Evolutionary conservation across 2,888 invertebrate genomes (phyloP), one percentile per base, ranked within the genome.

Genomic region (Drosophila longiperda): DNA sequence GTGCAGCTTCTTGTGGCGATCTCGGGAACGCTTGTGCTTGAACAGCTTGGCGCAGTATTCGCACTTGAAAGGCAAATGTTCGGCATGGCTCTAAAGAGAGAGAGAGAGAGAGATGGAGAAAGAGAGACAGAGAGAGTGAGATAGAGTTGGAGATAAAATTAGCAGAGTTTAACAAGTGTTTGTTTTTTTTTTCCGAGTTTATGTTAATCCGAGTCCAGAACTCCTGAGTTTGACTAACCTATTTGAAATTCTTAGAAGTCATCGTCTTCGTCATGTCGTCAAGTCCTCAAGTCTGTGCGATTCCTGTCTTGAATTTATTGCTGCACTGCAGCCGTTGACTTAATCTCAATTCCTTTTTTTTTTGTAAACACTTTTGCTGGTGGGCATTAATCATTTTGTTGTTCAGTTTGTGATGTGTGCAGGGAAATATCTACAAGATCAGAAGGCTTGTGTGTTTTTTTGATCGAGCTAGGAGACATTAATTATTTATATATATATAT

Each of bases 11-110:
- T 98, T 96, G 94, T 99, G 99, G 29, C 99, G 95, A 93, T 99
- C 98, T 64, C 98, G 95, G 77, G 98, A 98, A 38, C 98, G 95
- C 93, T 98, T 98, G 94, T 98, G 98, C 93, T 98, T 98, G 94
- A 99, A 99, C 80, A 97, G 94, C 75, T 98, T 95, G 70, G 97
- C 96, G 93, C 99, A 99, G 94, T 97, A 97, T 86, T 96, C 96
- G 93, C 99, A 99, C 80, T 96, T 96, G 93, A 97, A 98, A 73
- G 98, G 98, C 95, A 98, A 96, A 93, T 97, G 97, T 91, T 98
- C 98, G 66, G 96, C 96, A 93, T 98, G 98, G 69, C 97, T 97
- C 87, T 87, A 8, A 53, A 32, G 23, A 45, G 11, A 17, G 9
- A 36, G 26, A 15, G 6, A 32, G 17, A 42, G 50, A 45, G 6